These are phyloP conservation scores for Cheirogaleus major DNA, from an alignment of 2,797 vertebrate genomes.

Conservation along the genomic window DNA sequence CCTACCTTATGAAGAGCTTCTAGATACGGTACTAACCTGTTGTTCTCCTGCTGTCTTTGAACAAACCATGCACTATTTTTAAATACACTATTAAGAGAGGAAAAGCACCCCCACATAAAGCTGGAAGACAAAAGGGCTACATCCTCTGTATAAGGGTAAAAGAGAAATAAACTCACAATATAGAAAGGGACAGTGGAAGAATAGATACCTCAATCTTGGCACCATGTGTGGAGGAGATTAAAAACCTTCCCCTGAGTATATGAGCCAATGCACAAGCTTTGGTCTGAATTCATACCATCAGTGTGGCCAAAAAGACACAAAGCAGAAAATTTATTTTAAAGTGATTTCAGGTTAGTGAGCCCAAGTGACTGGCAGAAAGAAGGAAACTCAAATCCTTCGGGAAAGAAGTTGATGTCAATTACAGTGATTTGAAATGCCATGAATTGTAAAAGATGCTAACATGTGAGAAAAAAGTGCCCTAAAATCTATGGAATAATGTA, in stretches of 20 bases:
- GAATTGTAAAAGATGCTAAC: background rate
- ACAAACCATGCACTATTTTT: background rate
- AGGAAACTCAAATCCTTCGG: background rate
- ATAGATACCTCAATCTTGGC: background rate
- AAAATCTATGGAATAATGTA: background rate
- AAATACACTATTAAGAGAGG: background rate
- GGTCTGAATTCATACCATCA: background rate
- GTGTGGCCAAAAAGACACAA: background rate
- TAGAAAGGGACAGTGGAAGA: background rate
- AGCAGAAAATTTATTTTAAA: constrained; percentile 4
- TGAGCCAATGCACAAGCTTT: background rate
- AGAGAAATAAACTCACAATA: background rate
- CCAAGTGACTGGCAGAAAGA: background rate
- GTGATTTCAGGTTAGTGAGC: background rate
- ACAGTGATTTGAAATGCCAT: background rate
- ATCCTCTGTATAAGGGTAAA: background rate
- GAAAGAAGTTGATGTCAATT: background rate
- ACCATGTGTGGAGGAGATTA: background rate
- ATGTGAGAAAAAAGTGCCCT: background rate
- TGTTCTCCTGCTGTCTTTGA: background rate
- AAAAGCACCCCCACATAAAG: background rate
- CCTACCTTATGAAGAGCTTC: background rate
- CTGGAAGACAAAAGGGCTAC: background rate
- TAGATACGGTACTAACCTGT: background rate
- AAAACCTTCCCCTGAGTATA: background rate